Percentiles rank a stretch among this genome's conserved stretches.
These are phyloP conservation scores for Dinocampus coccinellae DNA, from an alignment of 2,888 invertebrate genomes.

Conservation along the genomic window DNA sequence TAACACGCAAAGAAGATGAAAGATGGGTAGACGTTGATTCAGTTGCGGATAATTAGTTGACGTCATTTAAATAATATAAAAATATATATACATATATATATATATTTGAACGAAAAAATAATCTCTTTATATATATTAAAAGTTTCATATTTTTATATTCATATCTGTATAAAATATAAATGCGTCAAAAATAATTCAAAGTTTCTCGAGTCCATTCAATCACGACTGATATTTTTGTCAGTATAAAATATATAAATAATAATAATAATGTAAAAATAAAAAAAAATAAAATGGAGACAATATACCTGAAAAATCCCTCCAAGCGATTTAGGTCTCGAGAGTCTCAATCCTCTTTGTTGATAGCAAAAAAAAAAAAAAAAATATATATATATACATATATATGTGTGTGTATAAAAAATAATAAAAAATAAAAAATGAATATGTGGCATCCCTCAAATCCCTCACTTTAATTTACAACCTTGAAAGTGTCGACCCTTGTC, in stretches of 20 bases:
- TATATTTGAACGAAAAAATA: too few relatives aligned
- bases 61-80: not conserved
- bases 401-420: too few relatives aligned
- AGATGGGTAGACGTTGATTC: slow-evolving; percentile 7
- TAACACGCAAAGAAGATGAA: slow-evolving; percentile 1
- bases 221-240: slow-evolving; percentile 19
- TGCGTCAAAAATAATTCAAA: not conserved
- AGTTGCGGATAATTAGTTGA: slow-evolving; percentile 1
- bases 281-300: slow-evolving; percentile 16
- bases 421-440: too few relatives aligned
- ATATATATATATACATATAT: too few relatives aligned
- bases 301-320: slow-evolving; percentile 12
- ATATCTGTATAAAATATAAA: not conserved
- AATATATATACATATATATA: too few relatives aligned
- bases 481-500: slow-evolving; percentile 40
- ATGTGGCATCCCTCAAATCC: slow-evolving; percentile 34
- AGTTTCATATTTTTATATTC: not conserved
- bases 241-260: slow-evolving; percentile 1
- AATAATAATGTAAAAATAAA: slow-evolving; percentile 6
- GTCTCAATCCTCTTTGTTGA: slow-evolving; percentile 28
- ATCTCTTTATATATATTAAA: not conserved
- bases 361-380: slow-evolving; percentile 16
- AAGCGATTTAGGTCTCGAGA: slow-evolving; percentile 30
- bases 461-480: slow-evolving; percentile 42
- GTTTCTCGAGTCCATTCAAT: slow-evolving; percentile 28